These are phyloP conservation scores for Meda fulgida DNA, from an alignment of 2,797 vertebrate genomes.

Conservation along the genomic window DNA sequence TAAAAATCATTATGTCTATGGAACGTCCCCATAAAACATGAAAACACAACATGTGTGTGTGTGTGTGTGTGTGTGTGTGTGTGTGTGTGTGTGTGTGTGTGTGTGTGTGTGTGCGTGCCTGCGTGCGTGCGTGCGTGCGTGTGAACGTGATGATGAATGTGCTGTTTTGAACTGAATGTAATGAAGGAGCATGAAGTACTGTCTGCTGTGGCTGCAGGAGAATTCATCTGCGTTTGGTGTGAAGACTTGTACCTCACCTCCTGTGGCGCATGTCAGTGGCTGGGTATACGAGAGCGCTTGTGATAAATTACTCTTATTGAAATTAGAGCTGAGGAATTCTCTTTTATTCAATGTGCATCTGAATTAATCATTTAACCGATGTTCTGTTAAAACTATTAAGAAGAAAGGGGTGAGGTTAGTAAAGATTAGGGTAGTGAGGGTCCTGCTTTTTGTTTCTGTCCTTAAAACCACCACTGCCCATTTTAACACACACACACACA, in stretches of 20 bases:
- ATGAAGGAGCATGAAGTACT: background rate
- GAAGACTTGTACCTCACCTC: constrained; percentile 41
- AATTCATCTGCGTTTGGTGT: constrained; percentile 33
- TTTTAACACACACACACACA: background rate
- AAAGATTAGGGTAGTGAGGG: background rate
- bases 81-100: no score
- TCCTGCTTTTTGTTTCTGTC: background rate
- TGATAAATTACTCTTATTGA: constrained; percentile 52
- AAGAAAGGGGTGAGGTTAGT: background rate
- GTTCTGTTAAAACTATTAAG: background rate
- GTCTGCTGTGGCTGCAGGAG: background rate
- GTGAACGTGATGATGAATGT: constrained; percentile 1
- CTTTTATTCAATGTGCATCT: constrained; percentile 5
- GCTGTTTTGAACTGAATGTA: background rate
- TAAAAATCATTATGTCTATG: no score
- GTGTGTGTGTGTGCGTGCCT: no score
- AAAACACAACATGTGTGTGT: no score
- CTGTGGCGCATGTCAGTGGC: constrained; percentile 36
- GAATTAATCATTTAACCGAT: constrained; percentile 8
- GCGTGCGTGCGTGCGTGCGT: no score
- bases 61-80: no score
- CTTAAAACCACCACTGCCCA: background rate
- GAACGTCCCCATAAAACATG: no score
- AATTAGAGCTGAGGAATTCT: constrained; percentile 4
- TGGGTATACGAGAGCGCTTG: background rate